These are phyloP conservation scores for Diarsia rubi DNA, from an alignment of 2,888 invertebrate genomes.

Conservation along the genomic window DNA sequence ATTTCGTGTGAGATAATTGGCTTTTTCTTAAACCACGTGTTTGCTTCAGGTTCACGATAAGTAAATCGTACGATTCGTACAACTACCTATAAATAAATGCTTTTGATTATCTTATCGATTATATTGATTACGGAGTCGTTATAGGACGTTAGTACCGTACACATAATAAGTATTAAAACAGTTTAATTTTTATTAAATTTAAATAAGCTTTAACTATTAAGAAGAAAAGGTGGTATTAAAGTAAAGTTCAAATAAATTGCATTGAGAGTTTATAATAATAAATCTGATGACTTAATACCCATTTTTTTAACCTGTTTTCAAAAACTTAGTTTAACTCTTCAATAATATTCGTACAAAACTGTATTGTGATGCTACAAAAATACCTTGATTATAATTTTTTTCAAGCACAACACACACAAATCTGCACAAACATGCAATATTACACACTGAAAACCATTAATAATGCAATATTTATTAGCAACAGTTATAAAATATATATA, in stretches of 20 bases:
- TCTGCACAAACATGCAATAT: constrained; percentile 64
- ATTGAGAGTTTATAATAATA: constrained; percentile 6
- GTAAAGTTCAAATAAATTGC: constrained; percentile 13
- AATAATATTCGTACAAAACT: neutral
- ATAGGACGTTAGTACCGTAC: neutral
- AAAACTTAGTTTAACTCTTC: neutral
- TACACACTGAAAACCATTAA: constrained; percentile 48
- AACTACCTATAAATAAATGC: constrained; percentile 10
- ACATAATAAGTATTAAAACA: neutral
- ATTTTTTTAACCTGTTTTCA: neutral
- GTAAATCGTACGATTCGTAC: constrained; percentile 20
- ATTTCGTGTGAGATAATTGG: neutral
- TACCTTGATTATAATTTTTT: constrained; percentile 6
- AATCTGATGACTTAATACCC: neutral
- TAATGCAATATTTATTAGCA: constrained; percentile 41
- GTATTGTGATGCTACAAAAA: constrained; percentile 3
- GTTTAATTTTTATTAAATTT: constrained; percentile 1
- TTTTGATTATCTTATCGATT: constrained; percentile 31
- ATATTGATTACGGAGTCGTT: constrained; percentile 13
- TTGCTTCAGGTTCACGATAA: constrained; percentile 8
- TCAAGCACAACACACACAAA: constrained; percentile 60
- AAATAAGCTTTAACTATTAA: neutral
- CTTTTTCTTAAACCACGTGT: neutral
- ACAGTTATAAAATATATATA: constrained; percentile 45
- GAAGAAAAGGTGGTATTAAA: neutral